Percentiles rank a stretch among this genome's conserved stretches.
Evolutionary conservation across 2,888 invertebrate species (phyloP).

Genomic region (Tuberolachnus salignus): DNA sequence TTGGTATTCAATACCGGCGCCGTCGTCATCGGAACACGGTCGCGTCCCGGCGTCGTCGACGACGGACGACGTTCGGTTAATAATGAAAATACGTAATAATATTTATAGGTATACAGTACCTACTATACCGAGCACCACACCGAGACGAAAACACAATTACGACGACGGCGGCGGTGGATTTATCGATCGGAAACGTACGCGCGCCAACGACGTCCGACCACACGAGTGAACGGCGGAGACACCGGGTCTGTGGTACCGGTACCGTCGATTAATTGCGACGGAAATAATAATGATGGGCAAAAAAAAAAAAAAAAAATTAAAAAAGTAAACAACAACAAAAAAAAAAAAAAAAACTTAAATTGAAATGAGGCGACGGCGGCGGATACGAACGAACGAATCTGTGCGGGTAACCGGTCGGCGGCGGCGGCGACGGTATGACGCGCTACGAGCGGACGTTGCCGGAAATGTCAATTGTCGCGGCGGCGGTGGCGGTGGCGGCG

Average conservation of each 20-base stretch:
- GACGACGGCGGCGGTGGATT: not conserved
- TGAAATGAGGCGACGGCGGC: not conserved
- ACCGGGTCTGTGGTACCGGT: not conserved
- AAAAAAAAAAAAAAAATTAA: not conserved
- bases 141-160: not conserved
- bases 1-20: not conserved
- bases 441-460: constrained; percentile 51
- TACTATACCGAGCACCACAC: too few species aligned
- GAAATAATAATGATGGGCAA: not conserved
- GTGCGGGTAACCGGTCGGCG: constrained; percentile 15
- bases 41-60: not conserved
- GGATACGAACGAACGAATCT: not conserved
- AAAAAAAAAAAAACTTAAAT: too few species aligned
- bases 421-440: constrained; percentile 15
- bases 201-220: constrained; percentile 1
- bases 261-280: not conserved
- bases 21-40: not conserved
- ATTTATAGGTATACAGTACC: too few species aligned
- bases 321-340: constrained; percentile 3
- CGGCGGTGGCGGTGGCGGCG: constrained; percentile 38
- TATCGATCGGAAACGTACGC: constrained; percentile 26
- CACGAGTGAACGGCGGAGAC: not conserved
- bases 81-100: too few species aligned
- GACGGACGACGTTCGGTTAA: not conserved
- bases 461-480: constrained; percentile 56